phyloP scores from a whole-genome alignment of 2,888 invertebrate genomes.

The Tachina fera region DNA sequence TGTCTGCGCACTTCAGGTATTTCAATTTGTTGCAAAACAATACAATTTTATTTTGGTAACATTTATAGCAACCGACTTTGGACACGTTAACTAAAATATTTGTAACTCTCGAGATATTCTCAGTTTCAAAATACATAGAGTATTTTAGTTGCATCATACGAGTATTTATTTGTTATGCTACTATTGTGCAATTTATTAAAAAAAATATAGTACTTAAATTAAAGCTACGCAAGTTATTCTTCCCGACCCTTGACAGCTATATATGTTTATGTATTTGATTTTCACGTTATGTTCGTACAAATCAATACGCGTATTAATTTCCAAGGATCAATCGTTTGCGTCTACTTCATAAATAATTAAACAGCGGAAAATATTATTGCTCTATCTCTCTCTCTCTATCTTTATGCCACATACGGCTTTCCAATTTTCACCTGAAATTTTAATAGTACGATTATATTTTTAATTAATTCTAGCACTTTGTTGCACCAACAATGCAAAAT shows the following conservation, averaged over 20 bases:
- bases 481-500: not conserved
- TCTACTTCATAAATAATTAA: slow-evolving; percentile 3
- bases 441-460: not conserved
- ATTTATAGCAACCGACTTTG: slow-evolving; percentile 49
- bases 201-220: no score
- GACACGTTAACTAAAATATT: slow-evolving; percentile 43
- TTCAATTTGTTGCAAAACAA: slow-evolving; percentile 19
- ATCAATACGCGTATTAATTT: no score
- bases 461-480: not conserved
- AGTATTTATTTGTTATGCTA: not conserved
- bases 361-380: not conserved
- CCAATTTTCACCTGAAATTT: no score
- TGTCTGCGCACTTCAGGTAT: not conserved
- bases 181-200: not conserved
- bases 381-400: not conserved
- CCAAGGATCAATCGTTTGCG: not conserved
- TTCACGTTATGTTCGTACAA: no score
- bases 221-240: not conserved
- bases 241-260: no score
- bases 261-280: no score
- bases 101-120: not conserved
- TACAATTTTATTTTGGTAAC: slow-evolving; percentile 36
- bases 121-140: not conserved
- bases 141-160: not conserved
- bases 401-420: not conserved